Conservation (phyloP, 2,888 invertebrate species). For the Drosophila subquinaria region DNA sequence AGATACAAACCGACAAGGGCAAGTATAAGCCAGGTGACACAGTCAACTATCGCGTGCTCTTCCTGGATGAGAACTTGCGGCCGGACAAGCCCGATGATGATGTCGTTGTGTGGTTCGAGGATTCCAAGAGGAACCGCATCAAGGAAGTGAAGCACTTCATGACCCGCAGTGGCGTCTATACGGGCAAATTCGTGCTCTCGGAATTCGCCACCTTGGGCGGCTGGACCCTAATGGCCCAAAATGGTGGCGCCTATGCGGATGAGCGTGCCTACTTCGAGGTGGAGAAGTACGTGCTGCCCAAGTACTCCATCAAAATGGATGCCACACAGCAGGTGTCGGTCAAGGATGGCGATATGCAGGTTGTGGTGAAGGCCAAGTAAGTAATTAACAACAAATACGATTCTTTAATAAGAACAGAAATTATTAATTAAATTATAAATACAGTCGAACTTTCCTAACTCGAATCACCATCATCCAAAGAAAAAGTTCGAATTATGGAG, state of each 20-base stretch:
- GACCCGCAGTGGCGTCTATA: constrained; percentile 87
- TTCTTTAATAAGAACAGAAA: not conserved
- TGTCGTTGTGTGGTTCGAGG: constrained; percentile 89
- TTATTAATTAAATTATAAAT: not conserved
- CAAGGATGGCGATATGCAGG: constrained; percentile 91
- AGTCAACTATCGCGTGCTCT: constrained; percentile 89
- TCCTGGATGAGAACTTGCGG: constrained; percentile 89
- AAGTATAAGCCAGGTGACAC: constrained; percentile 95
- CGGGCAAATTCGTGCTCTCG: constrained; percentile 91
- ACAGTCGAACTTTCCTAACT: too few species aligned
- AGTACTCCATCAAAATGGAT: constrained; percentile 94
- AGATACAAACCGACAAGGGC: constrained; percentile 96
- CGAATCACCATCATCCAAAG: too few species aligned
- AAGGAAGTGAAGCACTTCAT: constrained; percentile 91
- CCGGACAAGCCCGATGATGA: constrained; percentile 88
- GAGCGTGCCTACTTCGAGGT: constrained; percentile 87
- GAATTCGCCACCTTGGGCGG: constrained; percentile 93
- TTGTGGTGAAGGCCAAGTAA: constrained; percentile 87
- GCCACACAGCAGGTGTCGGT: constrained; percentile 93
- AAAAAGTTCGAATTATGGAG: too few species aligned
- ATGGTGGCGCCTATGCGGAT: constrained; percentile 45
- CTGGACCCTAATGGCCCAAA: constrained; percentile 88
- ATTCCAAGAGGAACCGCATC: constrained; percentile 92
- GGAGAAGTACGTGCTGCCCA: constrained; percentile 96
- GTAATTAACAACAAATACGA: constrained; percentile 27